Percentiles rank a stretch among this genome's conserved stretches.
phyloP scores from a whole-genome alignment of 2,113 vertebrate species.

The Solea senegalensis region DNA sequence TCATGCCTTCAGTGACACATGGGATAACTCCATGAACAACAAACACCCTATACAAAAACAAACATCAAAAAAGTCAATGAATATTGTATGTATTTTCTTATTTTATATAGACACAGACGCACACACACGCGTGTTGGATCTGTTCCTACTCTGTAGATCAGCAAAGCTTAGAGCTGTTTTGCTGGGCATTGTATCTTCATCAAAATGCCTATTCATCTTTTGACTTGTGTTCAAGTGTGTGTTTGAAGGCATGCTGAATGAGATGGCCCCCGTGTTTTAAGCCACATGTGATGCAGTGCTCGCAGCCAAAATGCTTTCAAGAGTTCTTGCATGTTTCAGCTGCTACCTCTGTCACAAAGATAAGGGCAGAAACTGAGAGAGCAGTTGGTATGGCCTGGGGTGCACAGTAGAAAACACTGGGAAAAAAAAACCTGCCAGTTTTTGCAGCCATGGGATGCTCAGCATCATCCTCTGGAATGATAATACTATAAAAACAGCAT shows the following conservation, averaged over 20 bases:
- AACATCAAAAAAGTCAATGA: neutral
- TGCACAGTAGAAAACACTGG: slow-evolving; percentile 1
- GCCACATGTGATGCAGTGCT: slow-evolving; percentile 18
- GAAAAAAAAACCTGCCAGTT: neutral
- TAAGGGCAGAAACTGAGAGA: slow-evolving; percentile 2
- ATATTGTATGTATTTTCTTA: neutral
- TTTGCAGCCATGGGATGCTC: slow-evolving; percentile 13
- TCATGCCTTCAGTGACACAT: slow-evolving; percentile 2
- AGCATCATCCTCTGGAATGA: slow-evolving; percentile 14
- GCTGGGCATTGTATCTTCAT: slow-evolving; percentile 26
- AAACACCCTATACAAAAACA: neutral
- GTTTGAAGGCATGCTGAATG: slow-evolving; percentile 12
- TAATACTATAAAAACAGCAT: slow-evolving; percentile 9
- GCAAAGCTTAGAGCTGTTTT: slow-evolving; percentile 23
- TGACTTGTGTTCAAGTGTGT: slow-evolving; percentile 19
- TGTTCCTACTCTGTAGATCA: slow-evolving; percentile 18
- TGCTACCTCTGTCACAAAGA: slow-evolving; percentile 20
- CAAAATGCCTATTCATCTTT: slow-evolving; percentile 45
- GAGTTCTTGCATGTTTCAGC: slow-evolving; percentile 26
- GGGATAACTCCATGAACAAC: slow-evolving; percentile 6
- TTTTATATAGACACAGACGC: neutral
- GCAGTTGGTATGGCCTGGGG: slow-evolving; percentile 18
- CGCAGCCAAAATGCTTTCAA: slow-evolving; percentile 40
- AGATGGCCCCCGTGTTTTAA: slow-evolving; percentile 16
- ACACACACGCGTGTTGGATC: neutral